These are phyloP conservation scores for Tanytarsus gracilentus DNA, from an alignment of 2,888 invertebrate species.

Conservation along the genomic window DNA sequence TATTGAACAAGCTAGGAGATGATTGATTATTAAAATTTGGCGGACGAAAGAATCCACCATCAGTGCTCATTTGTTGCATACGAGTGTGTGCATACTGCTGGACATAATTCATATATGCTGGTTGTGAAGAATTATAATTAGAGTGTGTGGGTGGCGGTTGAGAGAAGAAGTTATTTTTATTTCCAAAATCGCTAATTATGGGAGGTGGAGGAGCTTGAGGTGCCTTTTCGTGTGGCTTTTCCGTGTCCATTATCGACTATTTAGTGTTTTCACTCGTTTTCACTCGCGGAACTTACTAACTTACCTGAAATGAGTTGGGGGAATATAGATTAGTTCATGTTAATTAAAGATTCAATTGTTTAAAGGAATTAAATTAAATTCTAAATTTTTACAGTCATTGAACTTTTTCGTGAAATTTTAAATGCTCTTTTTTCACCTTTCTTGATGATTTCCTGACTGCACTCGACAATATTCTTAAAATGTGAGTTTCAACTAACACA, in stretches of 20 bases:
- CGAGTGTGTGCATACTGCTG: constrained; percentile 32
- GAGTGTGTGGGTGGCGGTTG: neutral
- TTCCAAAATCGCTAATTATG: neutral
- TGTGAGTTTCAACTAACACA: neutral
- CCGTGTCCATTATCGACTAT: constrained; percentile 21
- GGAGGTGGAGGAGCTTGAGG: neutral
- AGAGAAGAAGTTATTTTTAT: constrained; percentile 9
- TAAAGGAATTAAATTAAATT: too few relatives aligned
- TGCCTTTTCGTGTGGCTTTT: neutral
- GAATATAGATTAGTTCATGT: too few relatives aligned
- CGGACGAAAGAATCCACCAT: constrained; percentile 12
- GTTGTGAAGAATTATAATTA: neutral
- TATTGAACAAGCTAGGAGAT: constrained; percentile 13
- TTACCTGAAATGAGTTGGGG: too few relatives aligned
- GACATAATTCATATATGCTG: constrained; percentile 30
- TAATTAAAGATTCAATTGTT: too few relatives aligned
- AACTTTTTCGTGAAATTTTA: constrained; percentile 5
- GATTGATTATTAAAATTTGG: constrained; percentile 16
- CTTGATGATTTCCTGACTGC: neutral
- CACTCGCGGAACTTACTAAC: too few relatives aligned
- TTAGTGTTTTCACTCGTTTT: too few relatives aligned
- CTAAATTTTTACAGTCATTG: too few relatives aligned
- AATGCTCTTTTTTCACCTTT: constrained; percentile 12
- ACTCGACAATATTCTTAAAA: neutral
- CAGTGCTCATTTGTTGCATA: neutral